A percentile compares a stretch with the other conserved stretches of the same genome.
Conservation (phyloP, 2,888 invertebrate species). For the Pheosia tremula region DNA sequence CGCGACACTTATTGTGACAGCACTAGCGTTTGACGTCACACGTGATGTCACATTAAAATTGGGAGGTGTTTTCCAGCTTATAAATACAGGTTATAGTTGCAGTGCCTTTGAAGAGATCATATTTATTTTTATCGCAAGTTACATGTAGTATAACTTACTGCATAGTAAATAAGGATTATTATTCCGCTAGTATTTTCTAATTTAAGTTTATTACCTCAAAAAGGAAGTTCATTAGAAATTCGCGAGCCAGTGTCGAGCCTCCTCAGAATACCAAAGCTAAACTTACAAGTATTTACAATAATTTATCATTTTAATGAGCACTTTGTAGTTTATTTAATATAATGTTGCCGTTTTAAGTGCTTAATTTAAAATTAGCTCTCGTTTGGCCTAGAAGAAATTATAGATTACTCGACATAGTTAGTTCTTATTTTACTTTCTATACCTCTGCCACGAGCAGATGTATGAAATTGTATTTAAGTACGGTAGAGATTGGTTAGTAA, state of each 20-base stretch:
- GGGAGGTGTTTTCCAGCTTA: too few relatives aligned
- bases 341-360: conserved; percentile 5
- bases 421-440: too few relatives aligned
- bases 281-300: not conserved
- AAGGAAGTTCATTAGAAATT: not conserved
- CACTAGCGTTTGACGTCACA: not conserved
- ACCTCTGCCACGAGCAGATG: too few relatives aligned
- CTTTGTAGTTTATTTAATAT: conserved; percentile 9
- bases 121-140: too few relatives aligned
- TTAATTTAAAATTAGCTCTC: conserved; percentile 1
- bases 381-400: not conserved
- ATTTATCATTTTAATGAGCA: conserved; percentile 6
- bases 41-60: not conserved
- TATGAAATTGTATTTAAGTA: too few relatives aligned
- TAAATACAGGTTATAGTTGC: too few relatives aligned
- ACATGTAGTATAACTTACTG: too few relatives aligned
- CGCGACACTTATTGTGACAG: conserved; percentile 12
- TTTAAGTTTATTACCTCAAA: conserved; percentile 1
- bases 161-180: not conserved
- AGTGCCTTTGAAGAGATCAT: too few relatives aligned
- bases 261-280: not conserved
- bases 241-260: not conserved
- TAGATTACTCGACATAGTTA: not conserved
- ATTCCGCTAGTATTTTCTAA: not conserved
- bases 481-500: too few relatives aligned